A percentile compares a stretch with the other conserved stretches of the same genome.
phyloP scores from a whole-genome alignment of 2,113 vertebrate genomes.

The Sylvicapra grimmia region DNA sequence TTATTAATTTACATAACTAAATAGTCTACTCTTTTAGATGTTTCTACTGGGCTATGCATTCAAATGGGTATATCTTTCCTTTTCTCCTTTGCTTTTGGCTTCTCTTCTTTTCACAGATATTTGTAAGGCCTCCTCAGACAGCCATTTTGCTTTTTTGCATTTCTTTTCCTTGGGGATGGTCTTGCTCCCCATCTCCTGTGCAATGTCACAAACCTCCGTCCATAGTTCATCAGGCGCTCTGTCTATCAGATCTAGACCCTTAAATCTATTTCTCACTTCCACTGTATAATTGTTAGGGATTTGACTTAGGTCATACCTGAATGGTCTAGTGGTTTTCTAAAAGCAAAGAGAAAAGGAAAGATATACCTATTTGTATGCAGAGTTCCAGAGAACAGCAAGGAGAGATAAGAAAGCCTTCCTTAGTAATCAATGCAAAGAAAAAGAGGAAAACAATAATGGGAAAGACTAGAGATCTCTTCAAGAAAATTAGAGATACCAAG shows the following conservation, averaged over 20 bases:
- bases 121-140: background rate
- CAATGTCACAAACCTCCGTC: background rate
- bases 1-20: background rate
- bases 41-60: background rate
- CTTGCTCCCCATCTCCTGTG: background rate
- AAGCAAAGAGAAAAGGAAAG: background rate
- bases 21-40: background rate
- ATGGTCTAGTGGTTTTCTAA: background rate
- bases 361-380: background rate
- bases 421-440: background rate
- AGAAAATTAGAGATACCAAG: background rate
- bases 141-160: background rate
- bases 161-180: background rate
- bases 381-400: background rate
- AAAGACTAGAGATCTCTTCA: background rate
- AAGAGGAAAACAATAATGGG: background rate
- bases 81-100: background rate
- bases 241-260: background rate
- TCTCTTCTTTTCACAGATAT: background rate
- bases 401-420: background rate
- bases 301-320: background rate
- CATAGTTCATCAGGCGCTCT: background rate
- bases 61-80: background rate
- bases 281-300: background rate
- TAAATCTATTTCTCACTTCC: background rate